Evolutionary conservation across 2,888 invertebrate genomes (phyloP).

Genomic region (Diadegma fenestrale): DNA sequence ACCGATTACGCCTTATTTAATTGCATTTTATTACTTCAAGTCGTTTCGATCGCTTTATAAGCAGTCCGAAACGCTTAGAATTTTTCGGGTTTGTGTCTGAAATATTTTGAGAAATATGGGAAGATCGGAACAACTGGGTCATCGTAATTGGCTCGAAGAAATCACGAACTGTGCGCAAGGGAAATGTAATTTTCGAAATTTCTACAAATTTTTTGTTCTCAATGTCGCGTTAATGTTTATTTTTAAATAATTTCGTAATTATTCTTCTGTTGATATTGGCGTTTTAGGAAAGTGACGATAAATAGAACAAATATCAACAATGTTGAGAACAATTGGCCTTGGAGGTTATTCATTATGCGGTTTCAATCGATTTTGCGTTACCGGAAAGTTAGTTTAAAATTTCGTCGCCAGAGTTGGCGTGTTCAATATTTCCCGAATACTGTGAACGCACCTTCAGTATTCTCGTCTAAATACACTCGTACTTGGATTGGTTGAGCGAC

Average conservation of each 20-base stretch:
- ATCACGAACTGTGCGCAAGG: not conserved
- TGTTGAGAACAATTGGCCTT: not conserved
- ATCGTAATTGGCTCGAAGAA: not conserved
- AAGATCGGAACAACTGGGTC: not conserved
- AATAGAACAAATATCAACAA: not conserved
- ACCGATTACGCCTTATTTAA: not conserved
- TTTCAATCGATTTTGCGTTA: not conserved
- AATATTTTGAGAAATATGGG: not conserved
- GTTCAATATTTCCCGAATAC: not conserved
- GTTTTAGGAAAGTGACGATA: not conserved
- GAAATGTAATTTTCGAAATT: not conserved
- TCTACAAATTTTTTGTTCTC: not conserved
- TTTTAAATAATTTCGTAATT: not conserved
- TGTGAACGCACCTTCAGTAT: constrained; percentile 42
- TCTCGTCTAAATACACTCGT: constrained; percentile 44
- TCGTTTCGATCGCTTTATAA: not conserved
- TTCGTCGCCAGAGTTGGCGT: not conserved
- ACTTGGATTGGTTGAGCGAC: constrained; percentile 70
- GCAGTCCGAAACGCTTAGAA: not conserved
- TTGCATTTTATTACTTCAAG: not conserved
- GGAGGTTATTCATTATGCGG: not conserved
- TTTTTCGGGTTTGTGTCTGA: not conserved
- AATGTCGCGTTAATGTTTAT: not conserved
- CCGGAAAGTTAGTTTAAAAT: not conserved
- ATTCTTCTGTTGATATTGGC: not conserved